These are phyloP conservation scores for Agrotis ipsilon DNA, from an alignment of 2,888 invertebrate species.

Conservation along the genomic window DNA sequence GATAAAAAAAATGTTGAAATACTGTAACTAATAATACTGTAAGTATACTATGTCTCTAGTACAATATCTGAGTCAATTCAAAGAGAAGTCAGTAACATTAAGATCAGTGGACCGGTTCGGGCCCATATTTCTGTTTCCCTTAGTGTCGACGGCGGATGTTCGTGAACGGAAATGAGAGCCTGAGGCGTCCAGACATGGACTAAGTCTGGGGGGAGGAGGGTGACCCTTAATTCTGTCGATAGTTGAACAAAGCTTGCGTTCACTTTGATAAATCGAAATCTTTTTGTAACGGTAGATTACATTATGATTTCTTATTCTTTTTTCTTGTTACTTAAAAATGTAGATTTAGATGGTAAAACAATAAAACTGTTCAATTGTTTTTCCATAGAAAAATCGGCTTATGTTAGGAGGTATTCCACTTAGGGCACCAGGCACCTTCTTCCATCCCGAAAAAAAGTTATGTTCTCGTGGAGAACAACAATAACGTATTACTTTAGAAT, in stretches of 20 bases:
- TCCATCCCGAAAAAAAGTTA: too few species aligned
- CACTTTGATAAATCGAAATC: too few species aligned
- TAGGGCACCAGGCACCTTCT: too few species aligned
- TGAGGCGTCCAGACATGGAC: conserved; percentile 53
- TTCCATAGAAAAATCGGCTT: too few species aligned
- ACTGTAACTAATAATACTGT: not conserved
- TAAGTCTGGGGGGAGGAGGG: conserved; percentile 36
- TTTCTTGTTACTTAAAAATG: too few species aligned
- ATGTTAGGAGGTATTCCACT: too few species aligned
- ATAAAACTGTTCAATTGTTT: too few species aligned
- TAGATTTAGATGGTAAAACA: too few species aligned
- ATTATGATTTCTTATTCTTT: not conserved
- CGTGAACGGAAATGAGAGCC: conserved; percentile 61
- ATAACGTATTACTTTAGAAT: too few species aligned
- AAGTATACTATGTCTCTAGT: not conserved
- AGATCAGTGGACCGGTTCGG: conserved; percentile 39
- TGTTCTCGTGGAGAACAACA: too few species aligned
- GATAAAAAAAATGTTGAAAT: too few species aligned
- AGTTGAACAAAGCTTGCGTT: too few species aligned
- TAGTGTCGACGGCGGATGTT: conserved; percentile 49
- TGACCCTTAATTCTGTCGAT: conserved; percentile 2
- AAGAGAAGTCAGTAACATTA: conserved; percentile 20
- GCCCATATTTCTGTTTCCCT: conserved; percentile 58
- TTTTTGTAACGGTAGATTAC: not conserved
- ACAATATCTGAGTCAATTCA: not conserved